These are phyloP conservation scores for Coendou prehensilis DNA, from an alignment of 2,797 vertebrate genomes.

Conservation along the genomic window DNA sequence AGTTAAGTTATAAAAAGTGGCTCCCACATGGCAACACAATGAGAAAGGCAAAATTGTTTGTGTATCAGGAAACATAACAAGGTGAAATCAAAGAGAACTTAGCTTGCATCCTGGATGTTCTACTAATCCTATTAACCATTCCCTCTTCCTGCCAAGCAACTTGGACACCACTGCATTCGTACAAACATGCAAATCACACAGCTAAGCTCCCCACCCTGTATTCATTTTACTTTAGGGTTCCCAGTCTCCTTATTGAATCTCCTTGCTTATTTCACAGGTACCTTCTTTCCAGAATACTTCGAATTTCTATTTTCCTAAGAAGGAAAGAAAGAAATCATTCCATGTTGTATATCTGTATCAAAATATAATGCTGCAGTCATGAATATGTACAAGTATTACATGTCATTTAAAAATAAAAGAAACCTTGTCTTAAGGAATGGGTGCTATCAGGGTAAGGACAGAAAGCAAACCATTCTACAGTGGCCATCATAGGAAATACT, in stretches of 20 bases:
- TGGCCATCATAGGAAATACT: neutral
- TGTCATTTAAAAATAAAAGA: neutral
- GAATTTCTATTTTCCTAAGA: neutral
- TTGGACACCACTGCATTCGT: neutral
- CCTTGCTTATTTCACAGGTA: neutral
- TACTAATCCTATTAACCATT: neutral
- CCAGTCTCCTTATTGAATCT: neutral
- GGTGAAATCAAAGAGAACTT: neutral
- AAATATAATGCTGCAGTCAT: neutral
- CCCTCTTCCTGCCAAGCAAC: neutral
- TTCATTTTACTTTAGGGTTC: neutral
- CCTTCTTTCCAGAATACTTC: neutral
- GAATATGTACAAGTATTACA: neutral
- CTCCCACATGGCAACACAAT: neutral
- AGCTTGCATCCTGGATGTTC: constrained; percentile 1
- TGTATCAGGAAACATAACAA: neutral
- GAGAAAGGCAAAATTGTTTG: neutral
- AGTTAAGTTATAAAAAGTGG: neutral
- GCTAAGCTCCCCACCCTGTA: neutral
- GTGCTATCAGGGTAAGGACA: neutral
- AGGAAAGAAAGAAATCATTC: neutral
- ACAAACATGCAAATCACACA: neutral
- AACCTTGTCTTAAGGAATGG: neutral
- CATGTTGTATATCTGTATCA: neutral
- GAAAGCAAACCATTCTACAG: neutral